A percentile compares a stretch with the other conserved stretches of the same genome.
phyloP scores from a whole-genome alignment of 2,888 invertebrate genomes.

The Dascillus cervinus region DNA sequence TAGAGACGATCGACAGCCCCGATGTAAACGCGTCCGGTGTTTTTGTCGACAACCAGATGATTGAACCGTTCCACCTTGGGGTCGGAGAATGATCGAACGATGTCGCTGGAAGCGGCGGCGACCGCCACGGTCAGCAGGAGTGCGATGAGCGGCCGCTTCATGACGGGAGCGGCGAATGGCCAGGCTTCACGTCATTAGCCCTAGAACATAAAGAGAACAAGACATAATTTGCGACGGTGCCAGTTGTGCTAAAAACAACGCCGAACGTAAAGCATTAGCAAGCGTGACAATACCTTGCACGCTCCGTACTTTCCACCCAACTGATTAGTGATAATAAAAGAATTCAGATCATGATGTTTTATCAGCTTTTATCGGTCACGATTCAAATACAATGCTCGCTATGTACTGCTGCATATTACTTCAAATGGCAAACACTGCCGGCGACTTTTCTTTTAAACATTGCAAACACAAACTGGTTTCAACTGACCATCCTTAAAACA shows the following conservation, averaged over 20 bases:
- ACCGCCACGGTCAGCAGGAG: conserved; percentile 49
- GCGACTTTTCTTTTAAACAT: too few species aligned
- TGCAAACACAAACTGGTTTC: too few species aligned
- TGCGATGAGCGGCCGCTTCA: conserved; percentile 37
- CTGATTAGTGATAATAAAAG: too few species aligned
- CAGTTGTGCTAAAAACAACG: too few species aligned
- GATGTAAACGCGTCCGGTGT: conserved; percentile 81
- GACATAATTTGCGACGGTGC: too few species aligned
- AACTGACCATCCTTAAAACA: too few species aligned
- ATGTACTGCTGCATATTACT: too few species aligned
- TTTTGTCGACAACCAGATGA: conserved; percentile 84
- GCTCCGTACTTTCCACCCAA: too few species aligned
- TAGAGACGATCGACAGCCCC: conserved; percentile 90
- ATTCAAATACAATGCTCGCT: too few species aligned
- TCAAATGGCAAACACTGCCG: too few species aligned
- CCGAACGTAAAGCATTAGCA: not conserved
- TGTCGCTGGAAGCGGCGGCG: conserved; percentile 53
- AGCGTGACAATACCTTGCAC: not conserved
- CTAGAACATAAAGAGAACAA: conserved; percentile 28
- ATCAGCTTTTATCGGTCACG: too few species aligned
- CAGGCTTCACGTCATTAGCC: conserved; percentile 38
- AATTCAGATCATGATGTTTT: too few species aligned
- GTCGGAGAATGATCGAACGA: conserved; percentile 59
- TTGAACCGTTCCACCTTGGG: conserved; percentile 64
- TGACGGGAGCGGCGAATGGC: conserved; percentile 32